A percentile compares a stretch with the other conserved stretches of the same genome.
Evolutionary conservation across 2,113 vertebrate genomes (phyloP).

Genomic region (Pterocles burchelli): DNA sequence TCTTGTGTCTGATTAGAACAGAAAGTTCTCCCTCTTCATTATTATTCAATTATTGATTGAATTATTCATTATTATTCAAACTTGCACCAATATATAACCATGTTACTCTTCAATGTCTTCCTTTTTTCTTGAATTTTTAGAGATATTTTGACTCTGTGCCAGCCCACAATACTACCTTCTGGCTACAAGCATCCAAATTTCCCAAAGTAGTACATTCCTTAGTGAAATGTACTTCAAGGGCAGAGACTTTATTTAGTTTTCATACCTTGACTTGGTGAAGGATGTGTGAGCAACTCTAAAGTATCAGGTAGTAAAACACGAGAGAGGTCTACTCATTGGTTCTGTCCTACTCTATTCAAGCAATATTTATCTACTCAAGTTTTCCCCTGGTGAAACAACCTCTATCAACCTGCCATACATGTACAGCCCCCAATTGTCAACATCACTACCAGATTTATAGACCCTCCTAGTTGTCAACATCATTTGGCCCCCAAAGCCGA

Average conservation of each 20-base stretch:
- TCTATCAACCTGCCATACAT: neutral
- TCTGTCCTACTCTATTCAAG: neutral
- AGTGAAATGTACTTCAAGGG: neutral
- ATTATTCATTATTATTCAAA: neutral
- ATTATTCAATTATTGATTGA: neutral
- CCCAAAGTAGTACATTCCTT: neutral
- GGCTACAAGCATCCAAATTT: neutral
- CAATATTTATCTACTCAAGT: neutral
- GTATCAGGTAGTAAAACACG: neutral
- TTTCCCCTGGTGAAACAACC: neutral
- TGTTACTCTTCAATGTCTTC: neutral
- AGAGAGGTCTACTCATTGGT: neutral
- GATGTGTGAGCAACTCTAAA: neutral
- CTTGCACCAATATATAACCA: neutral
- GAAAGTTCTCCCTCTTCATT: neutral
- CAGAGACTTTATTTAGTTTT: slow-evolving; percentile 13
- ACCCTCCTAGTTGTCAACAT: neutral
- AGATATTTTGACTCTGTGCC: neutral
- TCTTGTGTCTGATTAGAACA: neutral
- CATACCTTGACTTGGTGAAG: neutral
- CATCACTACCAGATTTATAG: neutral
- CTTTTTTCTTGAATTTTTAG: neutral
- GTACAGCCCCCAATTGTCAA: no score
- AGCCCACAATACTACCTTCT: neutral
- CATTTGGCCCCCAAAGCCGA: neutral